phyloP scores from a whole-genome alignment of 1,140 invertebrate genomes.

The Wasmannia auropunctata region DNA sequence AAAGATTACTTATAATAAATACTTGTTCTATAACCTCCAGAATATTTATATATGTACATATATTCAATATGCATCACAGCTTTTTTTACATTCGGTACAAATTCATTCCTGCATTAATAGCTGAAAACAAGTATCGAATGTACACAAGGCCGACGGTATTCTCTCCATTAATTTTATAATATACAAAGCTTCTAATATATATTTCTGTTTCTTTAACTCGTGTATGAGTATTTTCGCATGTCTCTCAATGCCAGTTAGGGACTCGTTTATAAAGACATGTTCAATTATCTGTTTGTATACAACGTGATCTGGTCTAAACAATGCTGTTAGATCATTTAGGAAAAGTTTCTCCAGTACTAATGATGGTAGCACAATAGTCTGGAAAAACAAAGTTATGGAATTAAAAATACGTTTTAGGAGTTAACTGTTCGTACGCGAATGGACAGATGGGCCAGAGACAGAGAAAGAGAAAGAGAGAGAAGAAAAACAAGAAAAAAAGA shows the following conservation, averaged over 20 bases:
- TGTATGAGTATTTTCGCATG: constrained; percentile 79
- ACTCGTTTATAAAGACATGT: constrained; percentile 79
- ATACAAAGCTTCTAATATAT: constrained; percentile 80
- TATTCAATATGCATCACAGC: constrained; percentile 25
- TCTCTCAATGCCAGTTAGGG: constrained; percentile 74
- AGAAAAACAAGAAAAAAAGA: too few relatives aligned
- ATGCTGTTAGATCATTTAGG: constrained; percentile 80
- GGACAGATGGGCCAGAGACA: too few relatives aligned
- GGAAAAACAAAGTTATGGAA: constrained; percentile 58
- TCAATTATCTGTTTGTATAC: constrained; percentile 81
- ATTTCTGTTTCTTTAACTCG: constrained; percentile 78
- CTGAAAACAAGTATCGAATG: constrained; percentile 80
- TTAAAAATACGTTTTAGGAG: constrained; percentile 3
- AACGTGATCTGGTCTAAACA: constrained; percentile 79
- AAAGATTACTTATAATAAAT: constrained; percentile 24
- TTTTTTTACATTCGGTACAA: constrained; percentile 3
- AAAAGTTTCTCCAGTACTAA: constrained; percentile 81
- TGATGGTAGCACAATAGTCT: constrained; percentile 74
- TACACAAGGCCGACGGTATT: constrained; percentile 79
- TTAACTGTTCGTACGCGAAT: not conserved
- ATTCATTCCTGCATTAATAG: constrained; percentile 76
- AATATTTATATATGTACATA: too few relatives aligned
- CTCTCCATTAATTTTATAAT: constrained; percentile 79
- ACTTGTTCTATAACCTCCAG: not conserved
- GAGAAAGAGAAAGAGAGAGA: too few relatives aligned